phyloP scores from a whole-genome alignment of 2,888 invertebrate genomes.

The Erebia ligea region DNA sequence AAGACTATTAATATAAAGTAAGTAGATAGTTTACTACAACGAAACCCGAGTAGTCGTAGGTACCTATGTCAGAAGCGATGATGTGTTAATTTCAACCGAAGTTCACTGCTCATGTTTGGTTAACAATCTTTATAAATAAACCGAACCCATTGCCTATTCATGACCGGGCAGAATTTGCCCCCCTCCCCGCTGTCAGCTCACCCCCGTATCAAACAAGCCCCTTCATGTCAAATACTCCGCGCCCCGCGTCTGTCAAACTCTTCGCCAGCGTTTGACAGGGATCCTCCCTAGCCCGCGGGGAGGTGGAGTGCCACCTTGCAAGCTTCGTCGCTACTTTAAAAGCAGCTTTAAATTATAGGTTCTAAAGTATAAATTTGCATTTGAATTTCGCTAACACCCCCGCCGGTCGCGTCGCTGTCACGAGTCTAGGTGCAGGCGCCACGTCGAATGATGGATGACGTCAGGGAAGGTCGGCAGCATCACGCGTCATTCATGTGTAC shows the following conservation, averaged over 20 bases:
- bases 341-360: conserved; percentile 39
- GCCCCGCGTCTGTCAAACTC: conserved; percentile 84
- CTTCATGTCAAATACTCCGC: conserved; percentile 83
- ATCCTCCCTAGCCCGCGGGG: conserved; percentile 79
- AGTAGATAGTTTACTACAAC: not conserved
- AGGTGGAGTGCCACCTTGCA: conserved; percentile 74
- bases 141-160: conserved; percentile 83
- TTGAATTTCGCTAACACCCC: conserved; percentile 46
- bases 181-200: conserved; percentile 67
- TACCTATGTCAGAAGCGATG: conserved; percentile 41
- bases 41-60: not conserved
- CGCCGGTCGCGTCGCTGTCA: conserved; percentile 69
- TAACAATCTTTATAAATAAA: conserved; percentile 83
- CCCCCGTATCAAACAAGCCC: conserved; percentile 83
- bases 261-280: conserved; percentile 83
- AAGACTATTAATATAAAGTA: not conserved
- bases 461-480: conserved; percentile 82
- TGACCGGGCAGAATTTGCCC: conserved; percentile 80
- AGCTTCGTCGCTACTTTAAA: conserved; percentile 39
- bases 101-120: conserved; percentile 74
- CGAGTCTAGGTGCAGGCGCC: conserved; percentile 82
- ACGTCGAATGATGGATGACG: conserved; percentile 83
- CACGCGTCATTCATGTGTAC: conserved; percentile 84
- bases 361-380: conserved; percentile 48
- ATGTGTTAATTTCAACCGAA: conserved; percentile 72